These are phyloP conservation scores for Cladorhizidae sp. DNA, from an alignment of 37 sponge, comb jelly and placozoan genomes.

Conservation along the genomic window DNA sequence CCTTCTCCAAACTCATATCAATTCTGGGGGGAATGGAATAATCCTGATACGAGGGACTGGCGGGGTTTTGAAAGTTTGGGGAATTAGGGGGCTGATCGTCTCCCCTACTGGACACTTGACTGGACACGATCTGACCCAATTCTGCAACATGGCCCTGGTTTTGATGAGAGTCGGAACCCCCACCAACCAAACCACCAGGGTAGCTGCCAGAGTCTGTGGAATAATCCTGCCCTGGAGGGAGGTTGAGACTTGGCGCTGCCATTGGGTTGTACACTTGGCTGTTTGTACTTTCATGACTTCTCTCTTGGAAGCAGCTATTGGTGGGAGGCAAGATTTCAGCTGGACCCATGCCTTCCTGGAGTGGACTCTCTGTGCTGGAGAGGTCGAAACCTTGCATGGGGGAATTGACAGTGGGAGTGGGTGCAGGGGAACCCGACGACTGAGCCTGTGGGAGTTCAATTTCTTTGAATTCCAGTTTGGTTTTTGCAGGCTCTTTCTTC, in stretches of 20 bases:
- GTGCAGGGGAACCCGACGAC: background rate
- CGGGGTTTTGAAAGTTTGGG: slow-evolving; percentile 6
- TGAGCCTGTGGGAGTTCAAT: slow-evolving; percentile 25
- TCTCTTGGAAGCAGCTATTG: background rate
- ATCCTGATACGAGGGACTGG: background rate
- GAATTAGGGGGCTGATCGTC: background rate
- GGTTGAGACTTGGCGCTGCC: background rate
- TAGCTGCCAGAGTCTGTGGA: background rate
- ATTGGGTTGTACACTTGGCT: no score
- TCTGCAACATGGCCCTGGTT: no score
- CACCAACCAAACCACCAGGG: background rate
- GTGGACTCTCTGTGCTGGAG: background rate
- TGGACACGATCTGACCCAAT: no score
- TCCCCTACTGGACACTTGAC: no score
- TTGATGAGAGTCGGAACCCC: background rate
- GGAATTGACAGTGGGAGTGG: background rate
- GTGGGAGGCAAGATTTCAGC: no score
- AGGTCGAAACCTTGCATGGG: background rate
- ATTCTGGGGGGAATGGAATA: slow-evolving; percentile 1
- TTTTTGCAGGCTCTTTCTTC: slow-evolving; percentile 34
- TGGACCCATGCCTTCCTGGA: no score
- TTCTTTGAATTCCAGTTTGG: slow-evolving; percentile 27
- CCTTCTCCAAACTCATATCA: slow-evolving; percentile 32
- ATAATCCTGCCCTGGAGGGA: background rate
- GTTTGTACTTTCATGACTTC: no score